Conservation (phyloP, 2,797 vertebrate species). For the Mallotus villosus region DNA sequence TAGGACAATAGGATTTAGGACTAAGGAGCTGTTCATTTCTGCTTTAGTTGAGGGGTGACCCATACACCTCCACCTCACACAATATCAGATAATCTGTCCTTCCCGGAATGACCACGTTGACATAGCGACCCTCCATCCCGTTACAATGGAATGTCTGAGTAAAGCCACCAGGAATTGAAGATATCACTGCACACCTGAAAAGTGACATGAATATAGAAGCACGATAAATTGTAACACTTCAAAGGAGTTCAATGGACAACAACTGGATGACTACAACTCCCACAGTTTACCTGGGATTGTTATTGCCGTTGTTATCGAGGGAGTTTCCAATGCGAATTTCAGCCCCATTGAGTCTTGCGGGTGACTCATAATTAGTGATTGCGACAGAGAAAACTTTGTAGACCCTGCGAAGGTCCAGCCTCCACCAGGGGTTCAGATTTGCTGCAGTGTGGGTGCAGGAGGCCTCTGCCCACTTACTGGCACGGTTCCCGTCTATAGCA, state of each 20-base stretch:
- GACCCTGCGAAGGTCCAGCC: slow-evolving; percentile 8
- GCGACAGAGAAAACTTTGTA: background rate
- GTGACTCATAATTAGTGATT: slow-evolving; percentile 6
- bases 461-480: background rate
- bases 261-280: too few relatives aligned
- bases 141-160: slow-evolving; percentile 35
- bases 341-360: background rate
- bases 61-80: slow-evolving; percentile 61
- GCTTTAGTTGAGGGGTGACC: slow-evolving; percentile 41
- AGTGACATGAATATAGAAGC: too few relatives aligned
- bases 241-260: background rate
- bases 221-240: too few relatives aligned
- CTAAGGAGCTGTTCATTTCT: too few relatives aligned
- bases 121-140: slow-evolving; percentile 54
- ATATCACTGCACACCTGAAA: too few relatives aligned
- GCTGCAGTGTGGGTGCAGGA: slow-evolving; percentile 1
- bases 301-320: slow-evolving; percentile 50
- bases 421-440: slow-evolving; percentile 10
- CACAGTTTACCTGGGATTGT: slow-evolving; percentile 47
- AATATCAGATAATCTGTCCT: slow-evolving; percentile 18
- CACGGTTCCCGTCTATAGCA: slow-evolving; percentile 18
- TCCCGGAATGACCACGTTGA: slow-evolving; percentile 50
- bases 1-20: too few relatives aligned
- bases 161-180: background rate
- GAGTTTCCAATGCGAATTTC: slow-evolving; percentile 48